phyloP scores from a whole-genome alignment of 2,888 invertebrate species.

The Microctonus brassicae region DNA sequence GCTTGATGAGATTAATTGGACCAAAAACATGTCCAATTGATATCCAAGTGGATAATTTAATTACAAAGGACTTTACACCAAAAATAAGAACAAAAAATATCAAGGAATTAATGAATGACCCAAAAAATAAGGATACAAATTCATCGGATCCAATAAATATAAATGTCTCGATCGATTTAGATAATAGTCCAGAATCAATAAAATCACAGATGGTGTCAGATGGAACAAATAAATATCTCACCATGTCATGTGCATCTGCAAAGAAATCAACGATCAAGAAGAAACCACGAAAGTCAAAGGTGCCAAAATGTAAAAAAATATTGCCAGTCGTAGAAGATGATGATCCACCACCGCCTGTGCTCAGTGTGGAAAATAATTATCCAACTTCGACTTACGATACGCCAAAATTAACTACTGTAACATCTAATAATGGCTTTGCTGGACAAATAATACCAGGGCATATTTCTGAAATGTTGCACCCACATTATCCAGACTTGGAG shows the following conservation, averaged over 20 bases:
- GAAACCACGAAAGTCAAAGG: slow-evolving; percentile 27
- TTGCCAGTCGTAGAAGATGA: neutral
- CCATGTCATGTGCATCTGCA: slow-evolving; percentile 27
- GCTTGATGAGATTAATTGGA: neutral
- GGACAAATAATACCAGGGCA: slow-evolving; percentile 59
- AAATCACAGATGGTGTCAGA: slow-evolving; percentile 36
- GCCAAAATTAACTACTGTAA: slow-evolving; percentile 9
- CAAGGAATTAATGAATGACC: neutral
- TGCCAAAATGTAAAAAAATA: slow-evolving; percentile 14
- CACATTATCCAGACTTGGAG: slow-evolving; percentile 65
- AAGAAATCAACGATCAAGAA: slow-evolving; percentile 28
- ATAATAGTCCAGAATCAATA: slow-evolving; percentile 31
- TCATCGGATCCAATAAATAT: slow-evolving; percentile 3
- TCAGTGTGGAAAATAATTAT: slow-evolving; percentile 40
- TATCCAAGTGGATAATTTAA: slow-evolving; percentile 41
- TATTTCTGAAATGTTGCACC: slow-evolving; percentile 68
- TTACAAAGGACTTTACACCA: neutral
- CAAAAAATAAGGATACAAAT: slow-evolving; percentile 25
- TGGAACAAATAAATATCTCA: slow-evolving; percentile 31
- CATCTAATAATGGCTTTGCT: slow-evolving; percentile 14
- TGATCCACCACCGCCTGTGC: slow-evolving; percentile 41
- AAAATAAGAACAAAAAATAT: slow-evolving; percentile 19
- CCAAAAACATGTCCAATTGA: slow-evolving; percentile 42
- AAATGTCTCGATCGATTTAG: slow-evolving; percentile 3
- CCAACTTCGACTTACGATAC: slow-evolving; percentile 15